Conservation (phyloP, 2,113 vertebrate species). For the Carollia perspicillata region DNA sequence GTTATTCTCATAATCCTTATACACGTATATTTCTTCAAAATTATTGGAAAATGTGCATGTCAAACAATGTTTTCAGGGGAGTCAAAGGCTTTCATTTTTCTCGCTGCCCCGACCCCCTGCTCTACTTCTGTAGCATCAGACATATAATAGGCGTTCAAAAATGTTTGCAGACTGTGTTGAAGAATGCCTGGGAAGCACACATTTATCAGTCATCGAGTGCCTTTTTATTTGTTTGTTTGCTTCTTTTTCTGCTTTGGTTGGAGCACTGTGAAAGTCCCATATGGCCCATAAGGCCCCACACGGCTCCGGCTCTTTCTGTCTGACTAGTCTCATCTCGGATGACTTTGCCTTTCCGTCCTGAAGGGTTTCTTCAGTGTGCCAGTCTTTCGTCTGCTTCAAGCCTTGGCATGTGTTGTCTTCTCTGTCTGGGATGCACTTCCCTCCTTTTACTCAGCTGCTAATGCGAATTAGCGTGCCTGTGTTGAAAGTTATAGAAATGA, state of each 20-base stretch:
- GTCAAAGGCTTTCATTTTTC: background rate
- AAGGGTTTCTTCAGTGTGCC: background rate
- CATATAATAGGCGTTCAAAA: background rate
- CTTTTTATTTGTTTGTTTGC: background rate
- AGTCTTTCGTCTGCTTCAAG: background rate
- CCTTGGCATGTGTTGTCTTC: background rate
- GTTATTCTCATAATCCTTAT: background rate
- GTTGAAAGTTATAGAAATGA: background rate
- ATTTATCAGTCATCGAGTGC: background rate
- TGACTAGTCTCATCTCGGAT: background rate
- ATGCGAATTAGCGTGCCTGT: background rate
- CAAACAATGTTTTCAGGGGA: background rate
- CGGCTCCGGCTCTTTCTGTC: background rate
- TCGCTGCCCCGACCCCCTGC: background rate
- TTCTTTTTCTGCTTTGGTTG: background rate
- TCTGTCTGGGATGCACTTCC: background rate
- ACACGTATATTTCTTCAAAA: background rate
- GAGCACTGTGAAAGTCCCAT: background rate
- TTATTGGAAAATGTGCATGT: background rate
- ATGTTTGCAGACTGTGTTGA: background rate
- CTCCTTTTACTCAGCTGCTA: background rate
- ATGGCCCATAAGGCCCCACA: background rate
- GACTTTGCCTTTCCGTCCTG: background rate
- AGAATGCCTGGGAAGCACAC: background rate
- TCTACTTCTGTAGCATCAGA: background rate